phyloP scores from a whole-genome alignment of 2,888 invertebrate species.

The Idaea aversata region DNA sequence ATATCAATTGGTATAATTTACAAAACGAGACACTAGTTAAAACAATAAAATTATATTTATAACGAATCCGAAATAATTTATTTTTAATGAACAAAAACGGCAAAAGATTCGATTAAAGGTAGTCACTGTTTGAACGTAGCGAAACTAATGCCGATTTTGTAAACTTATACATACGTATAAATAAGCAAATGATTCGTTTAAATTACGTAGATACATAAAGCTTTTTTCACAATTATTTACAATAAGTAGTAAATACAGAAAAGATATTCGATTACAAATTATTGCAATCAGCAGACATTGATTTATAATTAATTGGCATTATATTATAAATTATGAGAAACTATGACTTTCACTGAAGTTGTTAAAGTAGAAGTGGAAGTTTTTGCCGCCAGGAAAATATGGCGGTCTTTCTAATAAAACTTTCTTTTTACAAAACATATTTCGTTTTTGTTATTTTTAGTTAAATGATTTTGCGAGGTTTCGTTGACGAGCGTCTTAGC shows the following conservation, averaged over 20 bases:
- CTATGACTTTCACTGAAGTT: too few species aligned
- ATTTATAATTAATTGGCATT: conserved; percentile 14
- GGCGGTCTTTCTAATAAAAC: too few species aligned
- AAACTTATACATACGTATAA: conserved; percentile 60
- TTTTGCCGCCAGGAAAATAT: too few species aligned
- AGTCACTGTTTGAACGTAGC: conserved; percentile 55
- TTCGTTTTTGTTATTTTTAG: too few species aligned
- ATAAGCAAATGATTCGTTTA: conserved; percentile 60
- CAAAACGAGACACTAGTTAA: conserved; percentile 45
- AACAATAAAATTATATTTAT: conserved; percentile 30
- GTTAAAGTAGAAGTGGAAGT: too few species aligned
- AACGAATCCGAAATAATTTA: conserved; percentile 56
- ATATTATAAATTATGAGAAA: conserved; percentile 3
- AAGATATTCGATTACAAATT: conserved; percentile 25
- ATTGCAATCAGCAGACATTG: conserved; percentile 44
- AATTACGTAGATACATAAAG: conserved; percentile 66
- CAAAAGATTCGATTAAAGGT: conserved; percentile 47
- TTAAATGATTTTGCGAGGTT: too few species aligned
- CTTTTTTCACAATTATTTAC: conserved; percentile 56
- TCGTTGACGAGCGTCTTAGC: background rate
- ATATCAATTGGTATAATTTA: conserved; percentile 60
- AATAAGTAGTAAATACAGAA: conserved; percentile 20
- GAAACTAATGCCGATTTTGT: conserved; percentile 58
- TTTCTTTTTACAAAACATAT: too few species aligned
- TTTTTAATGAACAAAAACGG: conserved; percentile 54